A percentile compares a stretch with the other conserved stretches of the same genome.
These are phyloP conservation scores for Trichogramma dendrolimi DNA, from an alignment of 2,888 invertebrate genomes.

Conservation along the genomic window DNA sequence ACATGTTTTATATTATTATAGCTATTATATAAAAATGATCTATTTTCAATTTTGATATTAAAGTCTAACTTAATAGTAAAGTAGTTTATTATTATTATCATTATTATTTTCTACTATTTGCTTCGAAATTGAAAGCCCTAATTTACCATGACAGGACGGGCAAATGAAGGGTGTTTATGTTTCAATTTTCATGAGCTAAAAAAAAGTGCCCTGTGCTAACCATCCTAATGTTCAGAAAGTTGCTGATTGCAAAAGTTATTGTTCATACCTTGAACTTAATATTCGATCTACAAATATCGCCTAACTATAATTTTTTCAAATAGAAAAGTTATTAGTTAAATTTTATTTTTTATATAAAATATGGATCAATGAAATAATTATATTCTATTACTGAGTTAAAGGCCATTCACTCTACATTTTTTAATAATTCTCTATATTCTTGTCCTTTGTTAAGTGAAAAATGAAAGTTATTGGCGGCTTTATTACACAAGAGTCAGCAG, in stretches of 20 bases:
- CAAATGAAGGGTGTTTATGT: conserved; percentile 18
- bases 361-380: conserved; percentile 11
- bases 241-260: conserved; percentile 1
- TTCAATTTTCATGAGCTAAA: neutral
- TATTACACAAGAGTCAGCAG: conserved; percentile 10
- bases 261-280: no score
- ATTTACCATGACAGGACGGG: conserved; percentile 14
- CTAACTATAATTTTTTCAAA: conserved; percentile 1
- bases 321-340: conserved; percentile 14
- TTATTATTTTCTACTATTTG: conserved; percentile 1
- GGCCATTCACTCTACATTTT: conserved; percentile 11
- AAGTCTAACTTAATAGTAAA: conserved; percentile 12
- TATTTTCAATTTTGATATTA: conserved; percentile 22
- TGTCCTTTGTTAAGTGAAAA: no score
- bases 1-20: neutral
- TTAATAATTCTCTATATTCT: no score
- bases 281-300: no score
- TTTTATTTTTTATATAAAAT: conserved; percentile 5
- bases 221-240: conserved; percentile 9
- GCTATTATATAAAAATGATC: conserved; percentile 20
- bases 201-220: conserved; percentile 15
- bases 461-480: neutral
- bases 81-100: no score
- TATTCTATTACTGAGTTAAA: conserved; percentile 22
- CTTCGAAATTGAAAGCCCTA: conserved; percentile 10